Evolutionary conservation across 2,888 invertebrate genomes (phyloP).

Genomic region (Cacoxenus indagator): DNA sequence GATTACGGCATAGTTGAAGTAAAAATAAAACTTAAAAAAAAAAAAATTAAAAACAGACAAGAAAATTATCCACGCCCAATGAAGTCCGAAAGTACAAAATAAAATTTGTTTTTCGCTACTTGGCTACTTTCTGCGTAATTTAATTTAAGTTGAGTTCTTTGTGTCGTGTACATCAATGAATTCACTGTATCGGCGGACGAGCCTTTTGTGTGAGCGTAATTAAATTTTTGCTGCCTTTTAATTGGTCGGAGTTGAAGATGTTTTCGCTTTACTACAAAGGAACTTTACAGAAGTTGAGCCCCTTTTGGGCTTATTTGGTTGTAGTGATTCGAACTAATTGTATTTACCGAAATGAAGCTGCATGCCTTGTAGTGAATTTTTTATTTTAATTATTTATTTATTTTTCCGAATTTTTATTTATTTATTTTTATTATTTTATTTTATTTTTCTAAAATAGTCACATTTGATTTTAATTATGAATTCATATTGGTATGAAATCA

Average conservation of each 20-base stretch:
- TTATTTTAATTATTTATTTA: too few relatives aligned
- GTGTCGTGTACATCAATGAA: constrained; percentile 45
- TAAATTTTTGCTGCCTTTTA: constrained; percentile 66
- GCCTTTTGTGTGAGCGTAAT: constrained; percentile 57
- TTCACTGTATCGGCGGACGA: constrained; percentile 45
- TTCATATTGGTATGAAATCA: constrained; percentile 9
- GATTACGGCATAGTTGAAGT: too few relatives aligned
- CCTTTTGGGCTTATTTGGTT: too few relatives aligned
- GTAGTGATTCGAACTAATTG: too few relatives aligned
- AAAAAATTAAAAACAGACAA: too few relatives aligned
- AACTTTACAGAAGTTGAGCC: too few relatives aligned
- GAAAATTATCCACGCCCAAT: neutral
- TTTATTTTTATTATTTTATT: neutral
- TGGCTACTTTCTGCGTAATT: constrained; percentile 5
- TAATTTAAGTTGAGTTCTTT: constrained; percentile 19
- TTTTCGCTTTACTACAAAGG: too few relatives aligned
- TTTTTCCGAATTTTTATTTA: neutral
- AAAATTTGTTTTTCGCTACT: constrained; percentile 27
- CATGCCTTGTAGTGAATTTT: too few relatives aligned
- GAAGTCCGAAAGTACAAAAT: neutral
- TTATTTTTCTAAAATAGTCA: neutral
- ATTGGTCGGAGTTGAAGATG: constrained; percentile 54
- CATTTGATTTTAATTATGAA: constrained; percentile 45
- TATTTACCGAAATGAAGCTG: too few relatives aligned
- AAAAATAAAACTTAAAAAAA: too few relatives aligned